Percentiles rank a stretch among this genome's conserved stretches.
Conservation (phyloP, 37 sponge, comb jelly and placozoan species). For the Chondrilla cf. caribensis region DNA sequence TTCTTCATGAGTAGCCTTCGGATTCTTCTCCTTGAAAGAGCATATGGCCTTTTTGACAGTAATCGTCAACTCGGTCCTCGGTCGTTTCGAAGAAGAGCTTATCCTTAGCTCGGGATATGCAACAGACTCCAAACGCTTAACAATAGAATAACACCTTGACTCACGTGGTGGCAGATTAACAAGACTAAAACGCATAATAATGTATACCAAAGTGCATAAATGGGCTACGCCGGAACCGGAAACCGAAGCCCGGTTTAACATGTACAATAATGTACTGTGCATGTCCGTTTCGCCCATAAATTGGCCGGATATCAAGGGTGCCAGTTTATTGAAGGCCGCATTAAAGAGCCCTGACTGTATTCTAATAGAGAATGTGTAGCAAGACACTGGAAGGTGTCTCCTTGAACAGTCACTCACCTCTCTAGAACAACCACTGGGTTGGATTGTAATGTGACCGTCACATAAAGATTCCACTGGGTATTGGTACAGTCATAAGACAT, state of each 20-base stretch:
- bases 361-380: neutral
- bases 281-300: neutral
- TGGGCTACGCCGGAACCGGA: neutral
- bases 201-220: neutral
- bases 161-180: neutral
- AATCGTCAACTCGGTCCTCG: neutral
- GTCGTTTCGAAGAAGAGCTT: neutral
- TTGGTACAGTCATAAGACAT: no score
- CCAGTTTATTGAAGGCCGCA: neutral
- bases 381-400: no score
- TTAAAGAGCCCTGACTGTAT: conserved; percentile 7
- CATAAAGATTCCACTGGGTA: no score
- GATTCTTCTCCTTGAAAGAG: neutral
- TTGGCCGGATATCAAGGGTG: conserved; percentile 14
- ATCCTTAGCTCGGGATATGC: no score
- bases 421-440: no score
- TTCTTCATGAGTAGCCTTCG: neutral
- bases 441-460: no score
- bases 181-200: neutral
- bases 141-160: neutral
- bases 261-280: neutral
- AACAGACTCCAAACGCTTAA: no score
- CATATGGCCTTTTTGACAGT: neutral
- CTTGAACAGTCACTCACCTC: no score
- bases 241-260: conserved; percentile 3